A percentile compares a stretch with the other conserved stretches of the same genome.
These are phyloP conservation scores for Puma concolor DNA, from an alignment of 2,113 vertebrate genomes.

Conservation along the genomic window DNA sequence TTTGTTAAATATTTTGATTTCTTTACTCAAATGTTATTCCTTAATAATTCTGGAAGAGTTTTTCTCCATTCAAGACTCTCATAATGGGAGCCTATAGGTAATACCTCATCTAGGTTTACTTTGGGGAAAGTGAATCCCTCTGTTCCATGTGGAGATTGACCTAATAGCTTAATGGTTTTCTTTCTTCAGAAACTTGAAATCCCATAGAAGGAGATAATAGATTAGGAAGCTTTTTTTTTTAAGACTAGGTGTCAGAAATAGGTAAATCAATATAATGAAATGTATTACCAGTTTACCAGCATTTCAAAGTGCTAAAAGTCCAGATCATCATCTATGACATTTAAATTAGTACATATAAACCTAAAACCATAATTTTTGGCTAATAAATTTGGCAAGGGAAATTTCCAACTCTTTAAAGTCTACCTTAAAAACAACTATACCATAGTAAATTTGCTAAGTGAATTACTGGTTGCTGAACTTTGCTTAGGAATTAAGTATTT, in stretches of 20 bases:
- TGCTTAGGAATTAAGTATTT: conserved; percentile 54
- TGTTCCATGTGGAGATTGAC: not conserved
- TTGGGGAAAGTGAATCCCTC: not conserved
- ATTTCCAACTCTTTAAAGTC: not conserved
- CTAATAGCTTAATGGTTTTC: not conserved
- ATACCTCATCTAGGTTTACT: not conserved
- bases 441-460: conserved; percentile 28
- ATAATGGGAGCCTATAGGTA: not conserved
- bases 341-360: not conserved
- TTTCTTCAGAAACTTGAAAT: not conserved
- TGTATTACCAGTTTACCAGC: not conserved
- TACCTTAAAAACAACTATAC: not conserved
- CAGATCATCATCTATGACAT: not conserved
- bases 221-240: not conserved
- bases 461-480: conserved; percentile 44
- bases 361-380: not conserved
- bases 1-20: not conserved
- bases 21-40: not conserved
- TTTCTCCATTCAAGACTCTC: not conserved
- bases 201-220: not conserved
- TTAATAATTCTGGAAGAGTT: not conserved
- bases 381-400: not conserved
- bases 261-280: not conserved
- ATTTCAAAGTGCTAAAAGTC: not conserved
- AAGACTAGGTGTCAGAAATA: not conserved